These are phyloP conservation scores for Oreochromis spilurus DNA, from an alignment of 2,113 vertebrate species.

Conservation along the genomic window DNA sequence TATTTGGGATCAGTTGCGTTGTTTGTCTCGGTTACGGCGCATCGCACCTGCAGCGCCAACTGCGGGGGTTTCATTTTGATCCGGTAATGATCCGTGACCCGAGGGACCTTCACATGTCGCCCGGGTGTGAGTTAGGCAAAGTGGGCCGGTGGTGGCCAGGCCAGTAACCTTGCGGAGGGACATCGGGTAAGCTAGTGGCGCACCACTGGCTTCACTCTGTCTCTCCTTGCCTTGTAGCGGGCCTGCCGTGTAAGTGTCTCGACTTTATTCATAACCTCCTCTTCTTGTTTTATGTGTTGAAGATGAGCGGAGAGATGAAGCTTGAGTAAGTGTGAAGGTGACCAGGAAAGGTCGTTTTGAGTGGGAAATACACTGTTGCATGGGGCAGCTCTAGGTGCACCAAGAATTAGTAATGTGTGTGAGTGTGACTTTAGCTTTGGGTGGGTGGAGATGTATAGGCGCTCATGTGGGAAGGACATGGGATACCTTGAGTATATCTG, in stretches of 20 bases:
- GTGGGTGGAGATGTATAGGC: slow-evolving; percentile 5
- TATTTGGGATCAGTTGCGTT: background rate
- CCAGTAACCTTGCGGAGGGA: slow-evolving; percentile 75
- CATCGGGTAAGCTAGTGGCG: slow-evolving; percentile 51
- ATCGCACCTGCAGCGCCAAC: slow-evolving; percentile 39
- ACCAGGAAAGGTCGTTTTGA: slow-evolving; percentile 75
- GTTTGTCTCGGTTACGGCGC: slow-evolving; percentile 14
- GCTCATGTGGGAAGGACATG: background rate
- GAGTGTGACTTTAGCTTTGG: background rate
- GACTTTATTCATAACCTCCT: background rate
- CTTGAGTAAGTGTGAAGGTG: slow-evolving; percentile 69
- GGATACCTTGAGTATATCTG: background rate
- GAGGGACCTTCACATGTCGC: slow-evolving; percentile 16
- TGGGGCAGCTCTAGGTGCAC: background rate
- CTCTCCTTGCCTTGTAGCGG: background rate
- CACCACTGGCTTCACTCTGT: slow-evolving; percentile 9
- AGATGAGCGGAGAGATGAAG: slow-evolving; percentile 2
- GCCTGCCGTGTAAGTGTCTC: background rate
- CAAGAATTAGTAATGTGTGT: background rate
- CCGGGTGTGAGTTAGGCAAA: background rate
- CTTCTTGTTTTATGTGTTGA: background rate
- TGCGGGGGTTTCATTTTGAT: slow-evolving; percentile 24
- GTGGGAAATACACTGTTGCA: slow-evolving; percentile 33
- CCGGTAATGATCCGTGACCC: slow-evolving; percentile 2
- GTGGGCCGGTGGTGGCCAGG: slow-evolving; percentile 30